Percentiles rank a stretch among this genome's conserved stretches.
Conservation (phyloP, 1,140 invertebrate genomes). For the Bombus difficillimus region DNA sequence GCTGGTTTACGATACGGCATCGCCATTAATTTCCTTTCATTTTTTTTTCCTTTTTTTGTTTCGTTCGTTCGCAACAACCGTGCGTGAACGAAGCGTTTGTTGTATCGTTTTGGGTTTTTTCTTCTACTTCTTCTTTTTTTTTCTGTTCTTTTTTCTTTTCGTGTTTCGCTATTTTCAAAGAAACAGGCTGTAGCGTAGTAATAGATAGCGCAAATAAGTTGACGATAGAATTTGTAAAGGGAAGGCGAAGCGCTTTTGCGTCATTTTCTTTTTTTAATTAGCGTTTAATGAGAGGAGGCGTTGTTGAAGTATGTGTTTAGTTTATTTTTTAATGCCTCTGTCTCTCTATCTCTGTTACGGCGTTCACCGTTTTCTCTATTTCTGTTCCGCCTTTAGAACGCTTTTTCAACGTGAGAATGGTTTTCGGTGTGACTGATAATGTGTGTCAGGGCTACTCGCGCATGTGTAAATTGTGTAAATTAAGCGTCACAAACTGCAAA, state of each 20-base stretch:
- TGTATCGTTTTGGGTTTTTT: background rate
- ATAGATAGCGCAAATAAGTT: constrained; percentile 34
- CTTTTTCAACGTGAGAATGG: constrained; percentile 68
- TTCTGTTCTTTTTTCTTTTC: constrained; percentile 11
- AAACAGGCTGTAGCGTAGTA: constrained; percentile 37
- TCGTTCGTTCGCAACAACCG: background rate
- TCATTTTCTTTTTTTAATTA: constrained; percentile 28
- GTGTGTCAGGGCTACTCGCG: constrained; percentile 72
- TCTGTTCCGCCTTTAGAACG: constrained; percentile 47
- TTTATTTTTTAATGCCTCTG: constrained; percentile 42
- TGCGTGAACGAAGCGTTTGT: constrained; percentile 32
- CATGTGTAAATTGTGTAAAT: constrained; percentile 75
- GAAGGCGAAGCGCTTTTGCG: constrained; percentile 29
- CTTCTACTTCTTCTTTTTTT: constrained; percentile 17
- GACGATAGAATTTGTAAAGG: constrained; percentile 6
- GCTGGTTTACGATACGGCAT: background rate
- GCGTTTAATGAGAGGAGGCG: constrained; percentile 13
- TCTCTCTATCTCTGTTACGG: constrained; percentile 31
- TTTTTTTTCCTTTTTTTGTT: background rate
- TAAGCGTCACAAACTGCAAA: constrained; percentile 64
- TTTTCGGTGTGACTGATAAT: constrained; percentile 63
- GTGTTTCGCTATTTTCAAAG: constrained; percentile 29
- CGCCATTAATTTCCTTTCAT: background rate
- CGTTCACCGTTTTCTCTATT: constrained; percentile 42
- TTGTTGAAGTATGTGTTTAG: constrained; percentile 12